Evolutionary conservation across 2,113 vertebrate species (phyloP).

Genomic region (Brachyhypopomus gauderio): DNA sequence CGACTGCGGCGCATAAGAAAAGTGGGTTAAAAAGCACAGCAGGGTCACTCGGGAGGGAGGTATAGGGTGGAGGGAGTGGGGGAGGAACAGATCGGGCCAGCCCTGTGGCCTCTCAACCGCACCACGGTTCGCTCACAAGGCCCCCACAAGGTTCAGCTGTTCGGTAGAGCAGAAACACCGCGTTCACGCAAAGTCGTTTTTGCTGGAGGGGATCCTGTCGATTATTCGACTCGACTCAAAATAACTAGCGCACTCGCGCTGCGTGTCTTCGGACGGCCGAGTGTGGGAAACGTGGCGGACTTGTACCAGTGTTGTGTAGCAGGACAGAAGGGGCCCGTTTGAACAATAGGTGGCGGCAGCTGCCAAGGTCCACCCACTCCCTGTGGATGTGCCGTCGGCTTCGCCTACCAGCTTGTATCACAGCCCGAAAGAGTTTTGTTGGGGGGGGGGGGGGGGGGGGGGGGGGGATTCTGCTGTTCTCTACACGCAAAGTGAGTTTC

Average conservation of each 20-base stretch:
- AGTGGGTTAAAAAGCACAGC: slow-evolving; percentile 47
- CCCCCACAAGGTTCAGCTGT: neutral
- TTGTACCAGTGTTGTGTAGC: neutral
- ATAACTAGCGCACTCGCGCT: neutral
- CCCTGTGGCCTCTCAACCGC: slow-evolving; percentile 3
- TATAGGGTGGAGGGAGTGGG: neutral
- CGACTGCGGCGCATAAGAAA: slow-evolving; percentile 40
- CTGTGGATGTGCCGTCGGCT: slow-evolving; percentile 1
- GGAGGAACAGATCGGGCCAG: neutral
- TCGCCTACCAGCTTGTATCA: slow-evolving; percentile 3
- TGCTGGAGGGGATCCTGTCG: too few relatives aligned
- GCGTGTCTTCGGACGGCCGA: neutral
- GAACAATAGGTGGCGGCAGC: slow-evolving; percentile 9
- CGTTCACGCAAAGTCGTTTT: neutral
- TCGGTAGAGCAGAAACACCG: neutral
- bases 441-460: too few relatives aligned
- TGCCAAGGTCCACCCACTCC: slow-evolving; percentile 21
- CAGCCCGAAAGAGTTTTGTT: neutral
- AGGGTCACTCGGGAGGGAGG: slow-evolving; percentile 13
- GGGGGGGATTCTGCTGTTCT: neutral
- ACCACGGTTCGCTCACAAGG: slow-evolving; percentile 7
- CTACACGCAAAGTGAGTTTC: slow-evolving; percentile 13
- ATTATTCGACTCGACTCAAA: neutral
- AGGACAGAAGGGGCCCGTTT: neutral
- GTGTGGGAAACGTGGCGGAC: neutral